Percentiles rank a stretch among this genome's conserved stretches.
These are phyloP conservation scores for Avahi laniger DNA, from an alignment of 2,797 vertebrate species.

Conservation along the genomic window DNA sequence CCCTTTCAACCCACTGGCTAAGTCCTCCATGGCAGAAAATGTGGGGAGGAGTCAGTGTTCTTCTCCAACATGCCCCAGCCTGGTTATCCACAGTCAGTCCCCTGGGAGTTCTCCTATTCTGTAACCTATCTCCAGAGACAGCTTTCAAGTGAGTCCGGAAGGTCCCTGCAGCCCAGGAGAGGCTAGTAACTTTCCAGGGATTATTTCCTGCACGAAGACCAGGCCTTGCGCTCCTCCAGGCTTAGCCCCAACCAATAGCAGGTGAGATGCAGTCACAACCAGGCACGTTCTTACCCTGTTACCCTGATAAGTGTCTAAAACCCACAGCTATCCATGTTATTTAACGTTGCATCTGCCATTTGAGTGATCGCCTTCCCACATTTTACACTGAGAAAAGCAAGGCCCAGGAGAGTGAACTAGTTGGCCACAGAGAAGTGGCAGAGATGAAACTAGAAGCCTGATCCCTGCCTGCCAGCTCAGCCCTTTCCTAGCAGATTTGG, in stretches of 20 bases:
- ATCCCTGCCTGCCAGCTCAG: neutral
- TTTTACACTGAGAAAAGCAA: constrained; percentile 40
- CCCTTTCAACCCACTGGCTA: neutral
- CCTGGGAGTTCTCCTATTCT: neutral
- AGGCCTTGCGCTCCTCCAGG: neutral
- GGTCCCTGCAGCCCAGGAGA: neutral
- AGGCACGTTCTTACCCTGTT: neutral
- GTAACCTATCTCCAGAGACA: neutral
- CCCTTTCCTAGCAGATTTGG: neutral
- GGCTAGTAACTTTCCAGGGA: neutral
- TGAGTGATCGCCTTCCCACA: neutral
- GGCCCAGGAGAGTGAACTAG: neutral
- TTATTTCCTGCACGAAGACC: neutral
- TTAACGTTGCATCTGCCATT: neutral
- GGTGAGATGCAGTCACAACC: neutral
- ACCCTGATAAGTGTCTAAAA: neutral
- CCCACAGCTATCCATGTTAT: neutral
- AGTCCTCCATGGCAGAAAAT: neutral
- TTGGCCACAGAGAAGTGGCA: neutral
- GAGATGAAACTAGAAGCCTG: neutral
- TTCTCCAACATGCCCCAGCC: neutral
- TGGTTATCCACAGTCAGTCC: neutral
- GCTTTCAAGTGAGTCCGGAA: neutral
- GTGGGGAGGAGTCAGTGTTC: neutral
- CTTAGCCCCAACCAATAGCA: neutral